Percentiles rank a stretch among this genome's conserved stretches.
Evolutionary conservation across 2,797 vertebrate genomes (phyloP).

Genomic region (Etheostoma perlongum): DNA sequence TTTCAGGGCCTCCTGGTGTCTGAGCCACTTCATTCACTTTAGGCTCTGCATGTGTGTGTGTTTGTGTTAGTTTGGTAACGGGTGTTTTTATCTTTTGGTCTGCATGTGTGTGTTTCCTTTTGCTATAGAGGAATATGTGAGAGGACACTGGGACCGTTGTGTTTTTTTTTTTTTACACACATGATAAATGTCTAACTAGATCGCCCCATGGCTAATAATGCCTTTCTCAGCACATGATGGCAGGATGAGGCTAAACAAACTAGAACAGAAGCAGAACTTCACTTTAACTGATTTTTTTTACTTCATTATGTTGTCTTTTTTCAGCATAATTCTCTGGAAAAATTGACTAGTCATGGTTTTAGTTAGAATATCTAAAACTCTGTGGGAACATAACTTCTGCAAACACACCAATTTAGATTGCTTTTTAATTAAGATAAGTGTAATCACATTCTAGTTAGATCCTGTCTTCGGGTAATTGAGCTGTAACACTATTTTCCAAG

Average conservation of each 20-base stretch:
- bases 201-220: conserved; percentile 26
- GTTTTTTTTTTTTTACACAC: conserved; percentile 16
- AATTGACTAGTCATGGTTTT: conserved; percentile 11
- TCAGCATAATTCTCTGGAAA: conserved; percentile 19
- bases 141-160: conserved; percentile 55
- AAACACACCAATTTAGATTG: not conserved
- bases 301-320: conserved; percentile 26
- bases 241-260: conserved; percentile 33
- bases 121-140: conserved; percentile 34
- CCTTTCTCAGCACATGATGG: conserved; percentile 52
- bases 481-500: not conserved
- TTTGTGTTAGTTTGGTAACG: not conserved
- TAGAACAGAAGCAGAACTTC: conserved; percentile 23
- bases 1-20: conserved; percentile 13
- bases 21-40: conserved; percentile 28
- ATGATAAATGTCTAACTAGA: conserved; percentile 49
- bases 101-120: conserved; percentile 22
- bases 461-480: not conserved
- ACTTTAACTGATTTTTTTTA: conserved; percentile 9
- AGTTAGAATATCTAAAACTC: not conserved
- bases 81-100: conserved; percentile 15
- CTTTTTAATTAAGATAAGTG: no score
- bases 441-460: no score
- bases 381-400: not conserved
- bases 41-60: conserved; percentile 2